Base-by-base conservation (phyloP, 2,888 invertebrate genomes). In the Heliconius cydno region DNA sequence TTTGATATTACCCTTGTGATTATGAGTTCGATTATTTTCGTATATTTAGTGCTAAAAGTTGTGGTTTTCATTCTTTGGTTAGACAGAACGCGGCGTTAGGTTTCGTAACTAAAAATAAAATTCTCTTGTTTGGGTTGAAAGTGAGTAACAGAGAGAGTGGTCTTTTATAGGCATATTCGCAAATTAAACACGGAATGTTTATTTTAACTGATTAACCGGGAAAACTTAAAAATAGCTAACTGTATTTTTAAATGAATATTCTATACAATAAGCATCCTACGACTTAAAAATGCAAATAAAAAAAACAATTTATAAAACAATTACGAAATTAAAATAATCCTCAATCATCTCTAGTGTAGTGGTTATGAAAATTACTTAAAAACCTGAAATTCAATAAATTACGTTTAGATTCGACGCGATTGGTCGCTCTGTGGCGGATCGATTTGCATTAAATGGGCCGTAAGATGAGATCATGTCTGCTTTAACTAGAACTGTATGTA, bases 381-480 rank as follows among this genome's bases (percentile, higher is more conserved):
- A 93, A 91, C 92, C 92, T 89, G 91, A 92, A 91, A 88, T 90
- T 90, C 91, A 90, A 93, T 92, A 92, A 92, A 92, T 92, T 92
- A 92, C 79, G 12, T 52, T 73, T 73, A 25, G 60, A 81, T 79
- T 90, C 85, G 92, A 92, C 92, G 84, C 85, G 88, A 84, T 81
- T 85, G 86, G 66, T 52, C 83, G 83, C 88, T 88, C 88, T 86
- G 90, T 92, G 92, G 92, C 92, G 91, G 91, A 92, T 92, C 92
- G 92, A 94, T 94, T 94, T 92, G 93, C 90, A 92, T 94, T 94
- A 92, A 94, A 94, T 93, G 92, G 87, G 86, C 91, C 93, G 88
- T 93, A 91, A 89, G 92, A 93, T 93, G 92, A 92, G 92, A 90
- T 90, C 89, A 90, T 90, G 86, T 88, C 84, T 87, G 80, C 89